Evolutionary conservation across 2,888 invertebrate genomes (phyloP), one percentile per base, ranked within the genome.

Genomic region (Phaonia tiefii): DNA sequence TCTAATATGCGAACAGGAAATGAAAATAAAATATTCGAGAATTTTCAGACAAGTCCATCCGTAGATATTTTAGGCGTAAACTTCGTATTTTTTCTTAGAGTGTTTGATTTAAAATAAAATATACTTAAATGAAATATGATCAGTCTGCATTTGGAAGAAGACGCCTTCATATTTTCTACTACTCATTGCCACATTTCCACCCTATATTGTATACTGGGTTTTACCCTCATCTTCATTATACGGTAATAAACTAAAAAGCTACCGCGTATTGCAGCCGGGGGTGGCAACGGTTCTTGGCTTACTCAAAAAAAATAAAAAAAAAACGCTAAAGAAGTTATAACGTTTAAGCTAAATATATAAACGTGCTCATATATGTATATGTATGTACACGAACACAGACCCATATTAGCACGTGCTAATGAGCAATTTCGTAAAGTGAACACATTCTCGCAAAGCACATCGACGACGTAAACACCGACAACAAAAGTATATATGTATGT

Each of bases 391-490:
- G 31, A 8, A 5, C 4, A 63, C 42, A 63, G 17, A 72, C 75
- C 75, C 84, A 76, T 82, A 86, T 87, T 85, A 86, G 86, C 85
- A 86, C 85, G 85, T 86, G 86, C 86, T 87, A 86, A 87, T 86
- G 86, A 87, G 85, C 85, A 87, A 87, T 87, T 87, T 87, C 84
- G 83, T 86, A 84, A 87, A 86, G 86, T 87, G 87, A 87, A 86
- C 86, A 87, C 84, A 85, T 85, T 85, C 85, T 85, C 84, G 83
- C 84, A 60, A 54, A 8, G 17, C 1, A 25, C 66, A 58, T 39
- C 37, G 39, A 39, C 42, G n/a, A 54, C 31, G 3, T 31, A 31
- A 31, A 31, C 4, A 31, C 31, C 8, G 42, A 37, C 0, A n/a
- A 26, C 15, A 49, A 13, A 51, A 31, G 11, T 7, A 67, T 10